phyloP scores from a whole-genome alignment of 2,888 invertebrate genomes.

The Eledona agricola region DNA sequence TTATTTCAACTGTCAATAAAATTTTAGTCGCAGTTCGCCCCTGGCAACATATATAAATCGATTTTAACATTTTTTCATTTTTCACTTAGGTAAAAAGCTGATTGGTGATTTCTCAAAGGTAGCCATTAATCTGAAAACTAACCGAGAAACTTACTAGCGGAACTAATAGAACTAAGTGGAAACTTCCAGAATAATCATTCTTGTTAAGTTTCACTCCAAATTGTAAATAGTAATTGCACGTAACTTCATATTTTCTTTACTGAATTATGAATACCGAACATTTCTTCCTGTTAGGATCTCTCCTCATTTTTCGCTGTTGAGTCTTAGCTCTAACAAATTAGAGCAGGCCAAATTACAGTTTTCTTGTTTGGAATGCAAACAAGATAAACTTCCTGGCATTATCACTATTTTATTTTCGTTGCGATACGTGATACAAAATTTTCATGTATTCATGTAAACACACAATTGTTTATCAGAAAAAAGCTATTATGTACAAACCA shows the following conservation, averaged over 20 bases:
- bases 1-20: too few species aligned
- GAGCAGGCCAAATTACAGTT: slow-evolving; percentile 15
- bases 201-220: slow-evolving; percentile 2
- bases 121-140: slow-evolving; percentile 18
- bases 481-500: too few species aligned
- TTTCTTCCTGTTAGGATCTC: too few species aligned
- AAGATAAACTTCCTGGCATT: slow-evolving; percentile 9
- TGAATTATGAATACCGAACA: too few species aligned
- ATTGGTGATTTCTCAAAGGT: slow-evolving; percentile 12
- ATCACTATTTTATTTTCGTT: slow-evolving; percentile 7
- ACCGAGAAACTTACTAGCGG: slow-evolving; percentile 13
- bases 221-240: slow-evolving; percentile 1
- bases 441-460: too few species aligned
- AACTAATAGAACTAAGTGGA: slow-evolving; percentile 26
- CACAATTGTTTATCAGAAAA: too few species aligned
- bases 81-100: slow-evolving; percentile 6
- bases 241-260: neutral
- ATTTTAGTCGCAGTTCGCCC: too few species aligned
- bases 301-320: too few species aligned
- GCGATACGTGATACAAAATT: slow-evolving; percentile 7
- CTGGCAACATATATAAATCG: too few species aligned
- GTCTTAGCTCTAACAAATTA: too few species aligned
- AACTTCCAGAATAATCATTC: slow-evolving; percentile 26
- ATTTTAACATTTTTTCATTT: neutral
- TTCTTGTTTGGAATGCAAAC: slow-evolving; percentile 28